Base-by-base conservation (phyloP, 2,888 invertebrate genomes). In the Rhagophthalmus giganteus region DNA sequence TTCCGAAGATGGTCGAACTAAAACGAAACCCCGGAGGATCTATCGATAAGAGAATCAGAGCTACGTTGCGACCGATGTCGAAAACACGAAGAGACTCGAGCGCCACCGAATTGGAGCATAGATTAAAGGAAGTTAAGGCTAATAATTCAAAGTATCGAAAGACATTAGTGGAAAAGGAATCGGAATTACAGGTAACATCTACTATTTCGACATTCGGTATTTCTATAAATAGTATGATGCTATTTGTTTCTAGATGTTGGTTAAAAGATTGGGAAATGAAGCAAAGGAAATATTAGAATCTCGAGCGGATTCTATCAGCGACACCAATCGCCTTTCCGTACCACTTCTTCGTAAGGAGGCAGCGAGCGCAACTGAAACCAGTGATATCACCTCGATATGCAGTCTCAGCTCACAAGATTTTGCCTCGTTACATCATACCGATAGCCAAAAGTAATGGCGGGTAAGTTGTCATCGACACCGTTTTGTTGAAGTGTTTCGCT, bases 131-230 rank as follows among this genome's bases (percentile, higher is more conserved):
- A 69, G 86, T 92, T 10, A 85, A 90, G 60, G 84, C 87, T 59
- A 86, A 87, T 66, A 95, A 95, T 77, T 87, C 87, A 61, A 84
- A 88, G 56, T 93, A 87, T 72, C 78, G 89, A 12, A 88, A 92
- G 66, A 87, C 90, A 26, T 78, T 95, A 51, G 81, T 91, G 74
- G 92, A 94, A 61, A 86, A 87, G 66, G 91, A 92, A 70, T 85
- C 86, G 34, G 91, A 90, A 66, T 74, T 90, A 59, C 89, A 90
- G 81, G 86, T 85, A 2, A 11, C n/a, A 7, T 4, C 16, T 34
- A 10, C 11, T 8, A 10, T 34, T 8, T 25, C 2, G 8, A 20
- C 2, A 6, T 4, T 32, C 2, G 3, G 8, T 27, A 2, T 27
- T 27, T 27, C 10, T 4, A n/a, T n/a, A n/a, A n/a, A n/a, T 27